Conservation (phyloP, 2,113 vertebrate species). For the Sapayoa aenigma region DNA sequence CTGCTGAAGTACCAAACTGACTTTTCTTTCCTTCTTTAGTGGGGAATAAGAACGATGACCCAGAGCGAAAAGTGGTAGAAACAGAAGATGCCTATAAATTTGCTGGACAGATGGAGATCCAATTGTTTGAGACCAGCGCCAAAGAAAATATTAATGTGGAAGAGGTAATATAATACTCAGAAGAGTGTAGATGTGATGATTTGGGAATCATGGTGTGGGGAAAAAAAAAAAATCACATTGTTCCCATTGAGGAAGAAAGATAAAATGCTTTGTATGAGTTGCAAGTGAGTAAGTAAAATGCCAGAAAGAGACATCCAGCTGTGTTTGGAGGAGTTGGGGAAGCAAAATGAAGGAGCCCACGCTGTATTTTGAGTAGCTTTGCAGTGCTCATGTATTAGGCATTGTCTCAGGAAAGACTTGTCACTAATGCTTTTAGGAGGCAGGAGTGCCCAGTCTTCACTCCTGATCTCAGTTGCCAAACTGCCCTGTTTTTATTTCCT, state of each 20-base stretch:
- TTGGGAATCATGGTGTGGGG: not conserved
- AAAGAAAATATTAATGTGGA: conserved; percentile 99
- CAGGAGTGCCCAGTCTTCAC: not conserved
- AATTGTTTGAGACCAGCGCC: conserved; percentile 96
- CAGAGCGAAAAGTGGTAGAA: conserved; percentile 96
- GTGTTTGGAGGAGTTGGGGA: not conserved
- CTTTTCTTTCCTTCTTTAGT: conserved; percentile 71
- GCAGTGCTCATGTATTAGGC: not conserved
- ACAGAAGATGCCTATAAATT: conserved; percentile 98
- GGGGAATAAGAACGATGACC: conserved; percentile 98
- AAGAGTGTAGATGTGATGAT: rapidly evolving
- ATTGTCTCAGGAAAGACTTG: not conserved
- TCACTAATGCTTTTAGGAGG: not conserved
- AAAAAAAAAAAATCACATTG: not conserved
- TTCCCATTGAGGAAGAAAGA: not conserved
- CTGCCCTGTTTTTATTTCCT: not conserved
- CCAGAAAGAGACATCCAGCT: not conserved
- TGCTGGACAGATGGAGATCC: conserved; percentile 98
- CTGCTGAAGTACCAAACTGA: not conserved
- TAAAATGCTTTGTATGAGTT: not conserved
- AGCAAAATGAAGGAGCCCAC: not conserved
- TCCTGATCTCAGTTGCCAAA: not conserved
- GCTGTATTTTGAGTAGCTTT: not conserved
- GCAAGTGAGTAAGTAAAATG: not conserved
- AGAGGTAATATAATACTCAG: conserved; percentile 78